A percentile compares a stretch with the other conserved stretches of the same genome.
These are phyloP conservation scores for Tragelaphus buxtoni DNA, from an alignment of 2,113 vertebrate genomes.

Conservation along the genomic window DNA sequence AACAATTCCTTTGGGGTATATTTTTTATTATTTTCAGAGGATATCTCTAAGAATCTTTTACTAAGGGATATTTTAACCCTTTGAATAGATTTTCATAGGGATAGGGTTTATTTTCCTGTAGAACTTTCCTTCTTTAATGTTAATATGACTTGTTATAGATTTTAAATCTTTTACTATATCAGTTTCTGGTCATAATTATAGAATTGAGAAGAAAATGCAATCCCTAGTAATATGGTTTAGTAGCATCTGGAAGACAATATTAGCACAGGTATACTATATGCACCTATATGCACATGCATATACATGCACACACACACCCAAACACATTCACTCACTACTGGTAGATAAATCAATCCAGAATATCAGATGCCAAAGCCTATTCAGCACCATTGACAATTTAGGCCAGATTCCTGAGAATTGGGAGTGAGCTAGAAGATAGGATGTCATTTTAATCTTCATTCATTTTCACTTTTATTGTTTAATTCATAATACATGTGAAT, in stretches of 20 bases:
- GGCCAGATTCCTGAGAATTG: not conserved
- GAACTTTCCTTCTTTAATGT: not conserved
- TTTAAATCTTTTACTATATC: not conserved
- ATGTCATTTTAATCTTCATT: conserved; percentile 29
- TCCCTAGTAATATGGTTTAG: not conserved
- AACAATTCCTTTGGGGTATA: not conserved
- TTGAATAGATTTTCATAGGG: not conserved
- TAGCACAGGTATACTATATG: not conserved
- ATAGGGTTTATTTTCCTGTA: not conserved
- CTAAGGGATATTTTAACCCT: not conserved
- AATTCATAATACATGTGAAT: conserved; percentile 17
- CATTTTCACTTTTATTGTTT: conserved; percentile 54
- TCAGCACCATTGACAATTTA: not conserved
- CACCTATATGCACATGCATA: not conserved
- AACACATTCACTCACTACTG: not conserved
- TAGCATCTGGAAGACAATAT: not conserved
- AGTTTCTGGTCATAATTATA: not conserved
- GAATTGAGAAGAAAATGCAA: not conserved
- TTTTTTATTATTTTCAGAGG: not conserved
- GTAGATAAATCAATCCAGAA: not conserved
- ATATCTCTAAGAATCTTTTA: not conserved
- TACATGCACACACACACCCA: not conserved
- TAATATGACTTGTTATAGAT: not conserved
- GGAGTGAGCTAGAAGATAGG: not conserved
- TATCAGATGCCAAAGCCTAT: not conserved